Evolutionary conservation across 1,140 invertebrate genomes (phyloP).

Genomic region (Idris sp.): DNA sequence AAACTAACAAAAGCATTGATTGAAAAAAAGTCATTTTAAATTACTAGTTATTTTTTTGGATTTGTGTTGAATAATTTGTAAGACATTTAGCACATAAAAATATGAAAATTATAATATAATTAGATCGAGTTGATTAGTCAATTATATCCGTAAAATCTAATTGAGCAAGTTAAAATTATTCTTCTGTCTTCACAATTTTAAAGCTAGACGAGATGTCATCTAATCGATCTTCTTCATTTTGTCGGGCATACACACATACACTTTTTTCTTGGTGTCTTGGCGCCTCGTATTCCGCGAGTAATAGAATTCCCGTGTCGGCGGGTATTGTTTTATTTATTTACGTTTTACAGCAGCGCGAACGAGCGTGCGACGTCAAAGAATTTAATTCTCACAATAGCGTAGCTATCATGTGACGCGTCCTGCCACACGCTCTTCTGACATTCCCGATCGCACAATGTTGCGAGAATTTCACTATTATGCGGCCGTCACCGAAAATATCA

Average conservation of each 20-base stretch:
- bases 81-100: too few species aligned
- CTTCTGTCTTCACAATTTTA: too few species aligned
- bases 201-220: too few species aligned
- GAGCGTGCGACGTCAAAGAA: slow-evolving; percentile 35
- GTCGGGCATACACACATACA: slow-evolving; percentile 8
- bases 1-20: too few species aligned
- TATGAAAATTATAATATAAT: too few species aligned
- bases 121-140: too few species aligned
- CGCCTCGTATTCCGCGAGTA: slow-evolving; percentile 26
- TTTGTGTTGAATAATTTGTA: too few species aligned
- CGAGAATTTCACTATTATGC: slow-evolving; percentile 54
- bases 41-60: too few species aligned
- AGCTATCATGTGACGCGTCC: slow-evolving; percentile 38
- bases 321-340: slow-evolving; percentile 57
- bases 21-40: too few species aligned
- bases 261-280: slow-evolving; percentile 28
- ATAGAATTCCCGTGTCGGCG: slow-evolving; percentile 59
- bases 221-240: slow-evolving; percentile 22
- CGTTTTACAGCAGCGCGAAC: slow-evolving; percentile 28
- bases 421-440: slow-evolving; percentile 68
- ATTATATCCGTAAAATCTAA: too few species aligned
- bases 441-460: slow-evolving; percentile 43
- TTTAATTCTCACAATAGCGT: slow-evolving; percentile 54
- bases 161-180: too few species aligned
- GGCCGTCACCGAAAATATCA: slow-evolving; percentile 33